These are phyloP conservation scores for Rhea pennata DNA, from an alignment of 2,113 vertebrate species.

Conservation along the genomic window DNA sequence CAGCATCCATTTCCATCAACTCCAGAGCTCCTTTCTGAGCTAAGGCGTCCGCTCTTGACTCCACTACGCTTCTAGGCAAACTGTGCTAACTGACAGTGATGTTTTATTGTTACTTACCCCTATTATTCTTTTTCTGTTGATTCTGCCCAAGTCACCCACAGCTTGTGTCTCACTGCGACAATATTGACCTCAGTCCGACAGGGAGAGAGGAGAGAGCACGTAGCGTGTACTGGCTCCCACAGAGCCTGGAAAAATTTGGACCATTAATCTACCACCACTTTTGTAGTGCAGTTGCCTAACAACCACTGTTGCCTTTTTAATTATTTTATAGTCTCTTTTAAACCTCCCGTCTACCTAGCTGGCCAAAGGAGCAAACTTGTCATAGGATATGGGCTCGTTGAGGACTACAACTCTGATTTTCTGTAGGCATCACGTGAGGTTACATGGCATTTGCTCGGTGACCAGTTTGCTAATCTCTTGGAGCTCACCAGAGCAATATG, in stretches of 20 bases:
- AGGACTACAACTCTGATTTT: not conserved
- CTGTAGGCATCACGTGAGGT: not conserved
- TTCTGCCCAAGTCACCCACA: not conserved
- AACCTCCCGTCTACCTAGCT: not conserved
- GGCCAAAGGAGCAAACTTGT: not conserved
- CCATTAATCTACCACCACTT: not conserved
- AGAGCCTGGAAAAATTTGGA: not conserved
- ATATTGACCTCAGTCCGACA: not conserved
- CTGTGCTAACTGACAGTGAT: not conserved
- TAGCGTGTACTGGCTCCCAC: not conserved
- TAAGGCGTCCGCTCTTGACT: not conserved
- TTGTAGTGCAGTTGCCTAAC: not conserved
- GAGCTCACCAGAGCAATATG: not conserved
- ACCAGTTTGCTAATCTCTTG: not conserved
- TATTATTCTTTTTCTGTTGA: not conserved
- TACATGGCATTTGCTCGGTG: not conserved
- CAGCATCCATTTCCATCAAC: not conserved
- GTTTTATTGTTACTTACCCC: not conserved
- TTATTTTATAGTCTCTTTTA: not conserved
- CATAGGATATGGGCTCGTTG: not conserved
- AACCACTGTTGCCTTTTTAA: not conserved
- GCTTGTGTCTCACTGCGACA: not conserved
- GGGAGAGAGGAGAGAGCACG: not conserved
- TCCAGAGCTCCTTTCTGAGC: not conserved
- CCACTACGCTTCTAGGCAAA: not conserved